Evolutionary conservation across 2,888 invertebrate genomes (phyloP).

Genomic region (Diloba caeruleocephala): DNA sequence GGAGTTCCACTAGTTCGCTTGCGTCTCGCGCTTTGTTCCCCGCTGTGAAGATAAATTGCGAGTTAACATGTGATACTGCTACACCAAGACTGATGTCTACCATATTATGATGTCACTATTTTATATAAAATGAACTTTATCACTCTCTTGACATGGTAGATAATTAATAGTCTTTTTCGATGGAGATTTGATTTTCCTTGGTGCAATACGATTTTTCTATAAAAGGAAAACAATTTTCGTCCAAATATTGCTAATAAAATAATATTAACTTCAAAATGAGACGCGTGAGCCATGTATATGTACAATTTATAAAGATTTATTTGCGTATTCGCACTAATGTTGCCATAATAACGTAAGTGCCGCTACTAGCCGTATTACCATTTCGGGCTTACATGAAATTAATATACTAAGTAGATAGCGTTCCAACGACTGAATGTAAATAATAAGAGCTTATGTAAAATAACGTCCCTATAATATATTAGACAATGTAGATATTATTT

Average conservation of each 20-base stretch:
- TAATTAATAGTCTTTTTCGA: constrained; percentile 28
- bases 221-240: constrained; percentile 36
- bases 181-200: constrained; percentile 32
- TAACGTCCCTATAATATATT: constrained; percentile 63
- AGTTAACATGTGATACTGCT: constrained; percentile 51
- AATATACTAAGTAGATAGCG: constrained; percentile 53
- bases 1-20: constrained; percentile 27
- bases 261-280: constrained; percentile 39
- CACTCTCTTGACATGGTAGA: constrained; percentile 40
- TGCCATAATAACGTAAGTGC: constrained; percentile 79
- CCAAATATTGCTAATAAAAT: constrained; percentile 26
- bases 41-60: constrained; percentile 35
- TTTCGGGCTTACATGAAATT: constrained; percentile 53
- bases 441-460: constrained; percentile 69
- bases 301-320: constrained; percentile 69
- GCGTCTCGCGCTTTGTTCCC: constrained; percentile 15
- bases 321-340: constrained; percentile 72
- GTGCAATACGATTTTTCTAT: constrained; percentile 49
- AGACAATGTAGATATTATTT: constrained; percentile 55
- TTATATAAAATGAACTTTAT: constrained; percentile 38
- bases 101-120: constrained; percentile 51
- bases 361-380: constrained; percentile 52
- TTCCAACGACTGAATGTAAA: constrained; percentile 77
- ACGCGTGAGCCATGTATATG: constrained; percentile 69
- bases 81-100: constrained; percentile 64